These are phyloP conservation scores for Sapajus apella DNA, from an alignment of 2,113 vertebrate species.

Conservation along the genomic window DNA sequence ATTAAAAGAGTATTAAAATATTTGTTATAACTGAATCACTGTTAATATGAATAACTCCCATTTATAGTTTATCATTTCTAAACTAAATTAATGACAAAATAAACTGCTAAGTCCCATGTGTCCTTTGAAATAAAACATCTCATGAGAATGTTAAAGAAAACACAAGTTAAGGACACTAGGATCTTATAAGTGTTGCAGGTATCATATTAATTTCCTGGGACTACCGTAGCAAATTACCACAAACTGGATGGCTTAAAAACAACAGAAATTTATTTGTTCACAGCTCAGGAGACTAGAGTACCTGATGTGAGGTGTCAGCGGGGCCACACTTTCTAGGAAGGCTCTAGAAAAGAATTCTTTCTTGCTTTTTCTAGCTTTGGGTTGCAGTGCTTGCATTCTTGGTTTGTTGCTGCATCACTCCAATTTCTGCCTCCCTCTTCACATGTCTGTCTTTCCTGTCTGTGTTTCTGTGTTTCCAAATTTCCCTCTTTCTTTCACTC, in stretches of 20 bases:
- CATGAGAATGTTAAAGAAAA: not conserved
- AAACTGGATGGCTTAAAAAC: not conserved
- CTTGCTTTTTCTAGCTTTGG: not conserved
- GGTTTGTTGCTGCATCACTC: not conserved
- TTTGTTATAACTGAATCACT: conserved; percentile 4
- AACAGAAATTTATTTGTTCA: not conserved
- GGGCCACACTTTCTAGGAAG: not conserved
- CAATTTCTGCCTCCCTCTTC: not conserved
- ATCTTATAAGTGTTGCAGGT: not conserved
- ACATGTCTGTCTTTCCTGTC: not conserved
- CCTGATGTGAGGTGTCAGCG: not conserved
- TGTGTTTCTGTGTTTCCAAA: not conserved
- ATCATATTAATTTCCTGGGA: not conserved
- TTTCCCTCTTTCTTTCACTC: not conserved
- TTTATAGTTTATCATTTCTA: conserved; percentile 3
- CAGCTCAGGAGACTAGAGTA: not conserved
- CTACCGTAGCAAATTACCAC: not conserved
- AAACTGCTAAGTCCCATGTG: not conserved
- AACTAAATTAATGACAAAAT: conserved; percentile 16
- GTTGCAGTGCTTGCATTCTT: not conserved
- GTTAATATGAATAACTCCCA: not conserved
- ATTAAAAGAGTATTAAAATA: conserved; percentile 16
- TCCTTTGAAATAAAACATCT: conserved; percentile 45
- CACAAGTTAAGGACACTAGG: not conserved
- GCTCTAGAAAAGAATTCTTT: not conserved